Percentiles rank a stretch among this genome's conserved stretches.
Evolutionary conservation across 2,113 vertebrate species (phyloP).

Genomic region (Dromas ardeola): DNA sequence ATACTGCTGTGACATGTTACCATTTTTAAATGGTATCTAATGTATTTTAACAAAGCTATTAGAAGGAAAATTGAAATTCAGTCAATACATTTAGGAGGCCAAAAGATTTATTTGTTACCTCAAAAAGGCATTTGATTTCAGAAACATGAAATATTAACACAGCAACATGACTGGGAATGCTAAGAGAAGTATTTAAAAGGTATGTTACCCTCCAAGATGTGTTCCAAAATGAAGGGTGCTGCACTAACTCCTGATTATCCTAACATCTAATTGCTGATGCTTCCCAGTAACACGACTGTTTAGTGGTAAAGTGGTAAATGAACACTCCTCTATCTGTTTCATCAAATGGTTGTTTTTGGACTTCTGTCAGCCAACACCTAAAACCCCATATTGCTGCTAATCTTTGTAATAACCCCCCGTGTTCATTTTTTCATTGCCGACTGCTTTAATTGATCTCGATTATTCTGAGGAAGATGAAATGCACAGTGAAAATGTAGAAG

Average conservation of each 20-base stretch:
- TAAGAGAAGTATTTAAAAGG: neutral
- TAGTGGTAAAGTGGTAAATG: neutral
- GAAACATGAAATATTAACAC: neutral
- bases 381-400: neutral
- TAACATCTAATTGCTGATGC: neutral
- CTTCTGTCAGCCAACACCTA: neutral
- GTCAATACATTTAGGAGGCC: neutral
- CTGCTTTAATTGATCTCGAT: neutral
- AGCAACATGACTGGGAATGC: neutral
- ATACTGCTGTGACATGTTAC: neutral
- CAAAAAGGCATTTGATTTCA: slow-evolving; percentile 6
- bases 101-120: neutral
- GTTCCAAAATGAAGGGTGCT: neutral
- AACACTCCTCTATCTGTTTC: neutral
- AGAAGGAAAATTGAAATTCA: neutral
- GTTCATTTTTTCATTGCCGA: neutral
- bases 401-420: neutral
- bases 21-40: neutral
- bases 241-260: neutral
- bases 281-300: neutral
- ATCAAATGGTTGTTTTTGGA: neutral
- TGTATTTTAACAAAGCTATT: neutral
- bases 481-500: neutral
- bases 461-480: neutral
- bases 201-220: neutral